Conservation (phyloP, 2,113 vertebrate genomes). For the Phalacrocorax brasilianus region DNA sequence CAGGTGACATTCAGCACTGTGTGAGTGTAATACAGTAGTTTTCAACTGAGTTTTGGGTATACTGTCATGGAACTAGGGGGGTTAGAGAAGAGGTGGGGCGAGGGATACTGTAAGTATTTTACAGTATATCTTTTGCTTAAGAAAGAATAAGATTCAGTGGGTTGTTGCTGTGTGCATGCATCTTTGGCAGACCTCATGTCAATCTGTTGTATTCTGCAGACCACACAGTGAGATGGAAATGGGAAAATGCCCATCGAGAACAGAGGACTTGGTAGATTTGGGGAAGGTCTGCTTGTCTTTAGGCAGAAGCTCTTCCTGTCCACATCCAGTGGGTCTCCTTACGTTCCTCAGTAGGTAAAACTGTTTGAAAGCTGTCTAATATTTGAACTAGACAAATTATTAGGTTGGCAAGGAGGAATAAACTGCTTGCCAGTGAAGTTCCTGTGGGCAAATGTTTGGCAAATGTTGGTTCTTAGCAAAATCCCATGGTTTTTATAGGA, state of each 20-base stretch:
- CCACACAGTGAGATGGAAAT: background rate
- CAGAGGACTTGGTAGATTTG: background rate
- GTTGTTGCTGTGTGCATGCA: background rate
- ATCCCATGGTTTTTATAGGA: background rate
- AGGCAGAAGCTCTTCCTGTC: background rate
- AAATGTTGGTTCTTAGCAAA: background rate
- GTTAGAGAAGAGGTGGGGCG: background rate
- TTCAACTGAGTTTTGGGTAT: background rate
- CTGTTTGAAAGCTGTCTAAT: background rate
- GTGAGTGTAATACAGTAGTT: background rate
- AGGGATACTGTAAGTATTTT: background rate
- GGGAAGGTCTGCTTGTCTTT: background rate
- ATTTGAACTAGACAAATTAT: background rate
- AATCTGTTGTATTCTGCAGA: background rate
- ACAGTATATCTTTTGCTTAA: background rate
- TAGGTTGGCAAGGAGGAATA: background rate
- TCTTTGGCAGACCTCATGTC: background rate
- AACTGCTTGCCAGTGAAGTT: background rate
- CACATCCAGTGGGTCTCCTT: accelerated
- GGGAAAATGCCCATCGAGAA: background rate
- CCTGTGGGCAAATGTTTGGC: background rate
- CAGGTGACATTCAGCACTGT: background rate
- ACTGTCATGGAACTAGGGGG: background rate
- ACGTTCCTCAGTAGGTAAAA: background rate
- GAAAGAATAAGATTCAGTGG: background rate